These are phyloP conservation scores for Triplophysa rosa DNA, from an alignment of 2,113 vertebrate species.

Conservation along the genomic window DNA sequence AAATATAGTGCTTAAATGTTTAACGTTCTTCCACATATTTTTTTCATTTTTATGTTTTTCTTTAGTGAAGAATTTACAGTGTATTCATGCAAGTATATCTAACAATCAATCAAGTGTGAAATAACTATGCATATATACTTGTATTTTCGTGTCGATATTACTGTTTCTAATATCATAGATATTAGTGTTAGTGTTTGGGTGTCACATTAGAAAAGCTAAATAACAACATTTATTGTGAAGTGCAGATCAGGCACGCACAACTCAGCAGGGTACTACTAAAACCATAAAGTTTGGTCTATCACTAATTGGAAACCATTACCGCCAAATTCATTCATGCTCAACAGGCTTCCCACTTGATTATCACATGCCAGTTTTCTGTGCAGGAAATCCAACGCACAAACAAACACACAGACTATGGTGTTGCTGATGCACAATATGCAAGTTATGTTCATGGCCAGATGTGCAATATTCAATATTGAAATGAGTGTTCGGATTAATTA, in stretches of 20 bases:
- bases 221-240: slow-evolving; percentile 20
- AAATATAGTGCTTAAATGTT: no score
- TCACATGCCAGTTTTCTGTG: slow-evolving; percentile 60
- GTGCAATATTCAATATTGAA: slow-evolving; percentile 20
- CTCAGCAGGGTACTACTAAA: no score
- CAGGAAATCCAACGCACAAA: slow-evolving; percentile 18
- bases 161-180: no score
- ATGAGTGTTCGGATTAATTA: slow-evolving; percentile 55
- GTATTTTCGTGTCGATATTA: no score
- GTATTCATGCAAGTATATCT: background rate
- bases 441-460: slow-evolving; percentile 1
- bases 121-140: no score
- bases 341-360: slow-evolving; percentile 66
- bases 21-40: no score
- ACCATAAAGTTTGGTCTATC: slow-evolving; percentile 51
- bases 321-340: slow-evolving; percentile 64
- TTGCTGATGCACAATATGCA: background rate
- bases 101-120: no score
- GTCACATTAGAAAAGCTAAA: slow-evolving; percentile 30
- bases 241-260: slow-evolving; percentile 28
- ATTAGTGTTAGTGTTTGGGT: background rate
- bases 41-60: no score
- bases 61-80: background rate
- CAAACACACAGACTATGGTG: background rate
- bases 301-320: slow-evolving; percentile 60